Conservation (phyloP, 2,888 invertebrate species). For the Lasioglossum zephyrum region DNA sequence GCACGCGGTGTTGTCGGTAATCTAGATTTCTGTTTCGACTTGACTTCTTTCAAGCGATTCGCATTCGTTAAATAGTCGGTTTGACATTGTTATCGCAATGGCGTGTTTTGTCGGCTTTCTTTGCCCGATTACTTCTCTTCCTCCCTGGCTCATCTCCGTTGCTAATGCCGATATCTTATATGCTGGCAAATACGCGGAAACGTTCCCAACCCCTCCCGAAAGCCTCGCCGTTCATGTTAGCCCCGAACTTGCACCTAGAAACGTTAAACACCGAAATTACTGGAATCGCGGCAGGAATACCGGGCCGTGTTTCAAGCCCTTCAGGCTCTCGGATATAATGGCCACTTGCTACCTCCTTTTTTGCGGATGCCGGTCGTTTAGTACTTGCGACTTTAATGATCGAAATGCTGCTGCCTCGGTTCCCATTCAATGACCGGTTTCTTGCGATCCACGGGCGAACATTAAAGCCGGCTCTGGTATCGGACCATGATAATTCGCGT, state of each 20-base stretch:
- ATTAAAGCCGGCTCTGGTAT: not conserved
- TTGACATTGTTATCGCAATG: not conserved
- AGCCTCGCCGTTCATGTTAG: not conserved
- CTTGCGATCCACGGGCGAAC: constrained; percentile 2
- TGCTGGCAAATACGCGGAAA: constrained; percentile 9
- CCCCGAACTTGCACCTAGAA: not conserved
- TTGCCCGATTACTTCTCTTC: not conserved
- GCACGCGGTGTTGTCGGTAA: no score
- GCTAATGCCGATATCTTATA: constrained; percentile 33
- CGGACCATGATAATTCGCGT: constrained; percentile 6
- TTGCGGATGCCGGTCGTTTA: constrained; percentile 11
- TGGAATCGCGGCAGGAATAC: constrained; percentile 19
- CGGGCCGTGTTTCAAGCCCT: constrained; percentile 6
- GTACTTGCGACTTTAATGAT: constrained; percentile 40
- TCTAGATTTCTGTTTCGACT: no score
- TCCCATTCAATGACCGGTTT: constrained; percentile 15
- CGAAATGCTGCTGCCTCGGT: constrained; percentile 24
- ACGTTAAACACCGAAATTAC: constrained; percentile 47
- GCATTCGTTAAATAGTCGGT: no score
- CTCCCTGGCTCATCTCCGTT: not conserved
- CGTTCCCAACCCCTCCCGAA: not conserved
- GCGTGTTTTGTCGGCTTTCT: not conserved
- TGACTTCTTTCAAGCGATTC: no score
- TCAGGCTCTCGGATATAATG: constrained; percentile 37
- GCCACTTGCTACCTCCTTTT: constrained; percentile 45